A percentile compares a stretch with the other conserved stretches of the same genome.
These are phyloP conservation scores for Rhabditophanes sp. DNA, from an alignment of 2,888 invertebrate genomes.

Conservation along the genomic window DNA sequence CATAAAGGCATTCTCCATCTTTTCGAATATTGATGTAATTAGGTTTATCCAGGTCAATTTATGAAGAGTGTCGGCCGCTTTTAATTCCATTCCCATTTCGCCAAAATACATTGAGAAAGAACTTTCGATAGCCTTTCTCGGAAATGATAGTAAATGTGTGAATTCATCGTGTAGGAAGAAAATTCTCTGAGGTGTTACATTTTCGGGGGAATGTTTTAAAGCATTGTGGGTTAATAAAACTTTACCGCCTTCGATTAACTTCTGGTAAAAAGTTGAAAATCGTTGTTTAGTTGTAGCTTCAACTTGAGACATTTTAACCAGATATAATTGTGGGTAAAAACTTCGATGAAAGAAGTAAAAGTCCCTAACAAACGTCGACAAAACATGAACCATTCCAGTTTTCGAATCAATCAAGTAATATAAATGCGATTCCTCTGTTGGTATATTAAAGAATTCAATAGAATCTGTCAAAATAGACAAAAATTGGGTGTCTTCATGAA, in stretches of 20 bases:
- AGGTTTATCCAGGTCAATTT: constrained; percentile 94
- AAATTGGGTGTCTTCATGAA: constrained; percentile 55
- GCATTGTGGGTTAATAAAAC: constrained; percentile 49
- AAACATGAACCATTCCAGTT: constrained; percentile 91
- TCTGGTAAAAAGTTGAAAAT: constrained; percentile 61
- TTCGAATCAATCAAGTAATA: constrained; percentile 94
- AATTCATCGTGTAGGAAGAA: constrained; percentile 95
- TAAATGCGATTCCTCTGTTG: constrained; percentile 65
- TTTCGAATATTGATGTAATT: constrained; percentile 34
- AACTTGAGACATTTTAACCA: constrained; percentile 78
- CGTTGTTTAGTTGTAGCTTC: constrained; percentile 68
- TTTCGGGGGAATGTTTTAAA: constrained; percentile 45
- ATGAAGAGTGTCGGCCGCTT: constrained; percentile 77
- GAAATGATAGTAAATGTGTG: constrained; percentile 93
- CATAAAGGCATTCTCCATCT: constrained; percentile 45
- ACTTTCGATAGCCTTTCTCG: constrained; percentile 86
- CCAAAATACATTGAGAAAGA: constrained; percentile 73
- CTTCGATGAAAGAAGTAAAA: constrained; percentile 86
- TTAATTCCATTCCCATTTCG: constrained; percentile 54
- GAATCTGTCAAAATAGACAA: constrained; percentile 68
- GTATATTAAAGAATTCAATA: constrained; percentile 87
- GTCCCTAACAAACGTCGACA: constrained; percentile 83
- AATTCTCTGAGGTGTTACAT: constrained; percentile 65
- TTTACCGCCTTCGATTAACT: constrained; percentile 93
- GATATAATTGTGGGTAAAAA: constrained; percentile 84